Evolutionary conservation across 2,113 vertebrate genomes (phyloP).

Genomic region (Scartelaos histophorus): DNA sequence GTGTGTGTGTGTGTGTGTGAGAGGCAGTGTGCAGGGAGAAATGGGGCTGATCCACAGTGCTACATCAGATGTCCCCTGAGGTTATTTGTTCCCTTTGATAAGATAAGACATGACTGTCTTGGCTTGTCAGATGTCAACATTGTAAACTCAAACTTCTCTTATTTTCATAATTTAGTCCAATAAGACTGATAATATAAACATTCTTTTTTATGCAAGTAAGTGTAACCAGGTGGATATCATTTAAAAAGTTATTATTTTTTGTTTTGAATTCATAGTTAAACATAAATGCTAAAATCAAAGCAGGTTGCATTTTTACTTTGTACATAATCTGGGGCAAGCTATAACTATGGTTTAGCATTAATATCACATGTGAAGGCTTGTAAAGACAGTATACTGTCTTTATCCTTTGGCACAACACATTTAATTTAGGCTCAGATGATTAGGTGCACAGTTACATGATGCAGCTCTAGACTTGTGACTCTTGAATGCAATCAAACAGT

Average conservation of each 20-base stretch:
- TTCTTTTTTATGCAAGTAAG: not conserved
- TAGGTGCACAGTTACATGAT: constrained; percentile 5
- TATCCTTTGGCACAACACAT: constrained; percentile 29
- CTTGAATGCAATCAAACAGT: constrained; percentile 27
- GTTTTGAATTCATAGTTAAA: constrained; percentile 1
- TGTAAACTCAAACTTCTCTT: not conserved
- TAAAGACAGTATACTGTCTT: constrained; percentile 36
- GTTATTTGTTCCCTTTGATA: not conserved
- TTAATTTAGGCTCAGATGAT: constrained; percentile 17
- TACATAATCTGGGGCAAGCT: constrained; percentile 68
- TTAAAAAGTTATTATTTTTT: not conserved
- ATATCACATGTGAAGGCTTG: constrained; percentile 54
- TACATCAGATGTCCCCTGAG: not conserved
- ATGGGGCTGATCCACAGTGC: not conserved
- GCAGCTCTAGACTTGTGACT: not conserved
- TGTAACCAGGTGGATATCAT: not conserved
- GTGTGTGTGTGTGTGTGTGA: too few species aligned
- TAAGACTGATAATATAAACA: not conserved
- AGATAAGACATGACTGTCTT: not conserved
- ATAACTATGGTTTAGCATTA: constrained; percentile 56
- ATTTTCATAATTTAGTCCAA: not conserved
- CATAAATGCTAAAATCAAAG: constrained; percentile 29
- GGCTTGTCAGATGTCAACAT: not conserved
- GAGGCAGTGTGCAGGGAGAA: not conserved
- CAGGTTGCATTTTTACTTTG: constrained; percentile 48